A percentile compares a stretch with the other conserved stretches of the same genome.
phyloP scores from a whole-genome alignment of 1,140 invertebrate genomes.

The Philaenus spumarius region DNA sequence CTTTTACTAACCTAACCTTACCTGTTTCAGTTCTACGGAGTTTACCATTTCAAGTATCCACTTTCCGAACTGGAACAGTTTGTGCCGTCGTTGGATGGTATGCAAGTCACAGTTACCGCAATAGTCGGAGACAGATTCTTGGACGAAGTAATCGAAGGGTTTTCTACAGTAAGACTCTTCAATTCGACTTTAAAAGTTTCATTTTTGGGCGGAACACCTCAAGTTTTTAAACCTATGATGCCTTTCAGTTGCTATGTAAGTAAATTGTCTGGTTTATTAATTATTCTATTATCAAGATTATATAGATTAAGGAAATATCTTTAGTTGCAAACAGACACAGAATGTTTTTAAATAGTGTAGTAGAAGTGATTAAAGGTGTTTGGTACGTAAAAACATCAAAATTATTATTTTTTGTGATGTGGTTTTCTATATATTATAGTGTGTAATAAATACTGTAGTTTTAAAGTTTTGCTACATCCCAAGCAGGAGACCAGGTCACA shows the following conservation, averaged over 20 bases:
- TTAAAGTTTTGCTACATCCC: no score
- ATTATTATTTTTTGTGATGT: no score
- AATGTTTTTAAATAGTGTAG: no score
- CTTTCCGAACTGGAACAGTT: conserved; percentile 67
- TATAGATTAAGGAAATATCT: no score
- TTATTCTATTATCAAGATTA: no score
- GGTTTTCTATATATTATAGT: no score
- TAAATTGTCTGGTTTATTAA: conserved; percentile 27
- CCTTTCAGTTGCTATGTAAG: conserved; percentile 72
- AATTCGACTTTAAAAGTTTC: conserved; percentile 73
- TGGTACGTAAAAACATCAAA: no score
- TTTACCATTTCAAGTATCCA: conserved; percentile 76
- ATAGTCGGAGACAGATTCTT: conserved; percentile 85
- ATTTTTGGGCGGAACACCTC: conserved; percentile 82
- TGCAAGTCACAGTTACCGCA: conserved; percentile 81
- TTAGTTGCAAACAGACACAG: no score
- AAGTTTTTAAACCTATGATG: conserved; percentile 92
- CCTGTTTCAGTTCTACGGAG: conserved; percentile 72
- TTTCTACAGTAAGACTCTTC: conserved; percentile 77
- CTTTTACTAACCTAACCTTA: no score
- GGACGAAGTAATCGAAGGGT: conserved; percentile 79
- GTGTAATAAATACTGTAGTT: no score
- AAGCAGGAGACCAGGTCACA: no score
- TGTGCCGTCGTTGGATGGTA: conserved; percentile 59
- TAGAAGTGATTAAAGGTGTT: no score